A percentile compares a stretch with the other conserved stretches of the same genome.
phyloP scores from a whole-genome alignment of 2,113 vertebrate species.

The Leptocoma aspasia region DNA sequence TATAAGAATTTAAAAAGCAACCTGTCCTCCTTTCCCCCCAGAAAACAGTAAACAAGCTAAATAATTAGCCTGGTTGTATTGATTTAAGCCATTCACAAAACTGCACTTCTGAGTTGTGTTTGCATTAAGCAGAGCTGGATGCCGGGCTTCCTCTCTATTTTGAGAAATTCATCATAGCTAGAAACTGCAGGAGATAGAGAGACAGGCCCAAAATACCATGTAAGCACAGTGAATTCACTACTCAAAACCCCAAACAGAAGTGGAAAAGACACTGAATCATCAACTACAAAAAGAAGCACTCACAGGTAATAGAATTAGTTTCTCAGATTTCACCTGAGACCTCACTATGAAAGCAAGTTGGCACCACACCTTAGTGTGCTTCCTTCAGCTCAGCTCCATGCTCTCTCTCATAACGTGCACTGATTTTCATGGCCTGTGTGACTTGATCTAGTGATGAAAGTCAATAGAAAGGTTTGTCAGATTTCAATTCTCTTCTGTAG shows the following conservation, averaged over 20 bases:
- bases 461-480: neutral
- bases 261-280: neutral
- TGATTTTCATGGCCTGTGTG: neutral
- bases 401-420: neutral
- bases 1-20: neutral
- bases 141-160: neutral
- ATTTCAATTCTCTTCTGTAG: neutral
- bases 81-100: neutral
- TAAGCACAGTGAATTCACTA: neutral
- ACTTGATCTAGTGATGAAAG: neutral
- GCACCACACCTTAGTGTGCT: neutral
- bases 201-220: neutral
- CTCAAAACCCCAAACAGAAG: neutral
- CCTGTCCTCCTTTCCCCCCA: neutral
- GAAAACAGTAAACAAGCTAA: neutral
- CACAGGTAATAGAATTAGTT: neutral
- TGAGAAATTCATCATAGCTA: neutral
- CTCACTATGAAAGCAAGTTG: neutral
- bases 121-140: neutral
- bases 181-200: neutral
- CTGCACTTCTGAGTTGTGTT: neutral
- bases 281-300: neutral
- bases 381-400: neutral
- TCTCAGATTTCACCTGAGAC: neutral
- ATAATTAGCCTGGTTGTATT: neutral